Conservation (phyloP, 1,140 invertebrate species). For the Bombus haemorrhoidalis region DNA sequence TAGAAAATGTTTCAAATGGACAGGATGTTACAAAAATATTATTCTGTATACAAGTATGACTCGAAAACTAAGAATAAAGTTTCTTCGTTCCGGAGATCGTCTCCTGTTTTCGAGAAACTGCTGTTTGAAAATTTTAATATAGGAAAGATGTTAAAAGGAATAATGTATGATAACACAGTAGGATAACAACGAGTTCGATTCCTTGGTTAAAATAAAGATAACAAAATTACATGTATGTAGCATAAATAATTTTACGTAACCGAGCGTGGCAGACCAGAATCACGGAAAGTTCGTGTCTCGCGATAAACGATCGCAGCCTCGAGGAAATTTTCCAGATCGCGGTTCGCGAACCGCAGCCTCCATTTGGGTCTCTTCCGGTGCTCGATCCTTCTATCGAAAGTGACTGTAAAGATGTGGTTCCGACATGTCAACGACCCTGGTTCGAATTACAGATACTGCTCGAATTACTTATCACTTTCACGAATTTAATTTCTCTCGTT, state of each 20-base stretch:
- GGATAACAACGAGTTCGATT: too few species aligned
- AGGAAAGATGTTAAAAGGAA: too few species aligned
- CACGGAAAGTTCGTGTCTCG: background rate
- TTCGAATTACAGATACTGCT: conserved; percentile 49
- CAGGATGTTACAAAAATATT: too few species aligned
- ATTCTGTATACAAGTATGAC: too few species aligned
- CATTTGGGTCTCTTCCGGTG: conserved; percentile 25
- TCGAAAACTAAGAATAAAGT: too few species aligned
- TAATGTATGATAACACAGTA: too few species aligned
- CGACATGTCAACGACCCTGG: conserved; percentile 43
- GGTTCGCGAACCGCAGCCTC: conserved; percentile 22
- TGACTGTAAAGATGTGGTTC: conserved; percentile 38
- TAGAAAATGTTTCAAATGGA: too few species aligned
- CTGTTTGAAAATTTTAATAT: too few species aligned
- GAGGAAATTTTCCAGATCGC: conserved; percentile 1
- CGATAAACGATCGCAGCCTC: background rate
- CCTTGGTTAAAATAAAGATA: too few species aligned
- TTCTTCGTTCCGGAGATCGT: too few species aligned
- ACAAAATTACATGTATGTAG: too few species aligned
- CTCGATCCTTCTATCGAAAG: conserved; percentile 47
- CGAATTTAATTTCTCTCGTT: conserved; percentile 58
- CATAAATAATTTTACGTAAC: background rate
- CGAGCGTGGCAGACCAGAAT: background rate
- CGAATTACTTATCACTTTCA: conserved; percentile 62
- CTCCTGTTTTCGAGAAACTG: too few species aligned